A percentile compares a stretch with the other conserved stretches of the same genome.
phyloP scores from a whole-genome alignment of 2,113 vertebrate species.

The Oreochromis tanganicae region DNA sequence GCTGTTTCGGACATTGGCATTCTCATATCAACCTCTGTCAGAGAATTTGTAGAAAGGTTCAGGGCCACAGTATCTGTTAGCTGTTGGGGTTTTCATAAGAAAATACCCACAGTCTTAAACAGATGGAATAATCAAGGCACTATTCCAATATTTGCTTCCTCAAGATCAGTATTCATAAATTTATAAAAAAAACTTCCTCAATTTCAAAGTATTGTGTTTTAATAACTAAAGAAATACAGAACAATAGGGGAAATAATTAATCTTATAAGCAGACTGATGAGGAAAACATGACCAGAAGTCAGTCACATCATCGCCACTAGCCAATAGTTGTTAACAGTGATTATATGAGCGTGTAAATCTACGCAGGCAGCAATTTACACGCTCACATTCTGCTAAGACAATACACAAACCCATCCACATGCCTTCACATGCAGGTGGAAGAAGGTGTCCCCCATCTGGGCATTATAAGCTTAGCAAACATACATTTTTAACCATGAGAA shows the following conservation, averaged over 20 bases:
- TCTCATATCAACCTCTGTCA: neutral
- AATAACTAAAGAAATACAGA: neutral
- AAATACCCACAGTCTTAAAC: neutral
- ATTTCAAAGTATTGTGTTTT: neutral
- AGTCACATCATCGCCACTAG: neutral
- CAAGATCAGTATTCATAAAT: neutral
- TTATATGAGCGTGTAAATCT: neutral
- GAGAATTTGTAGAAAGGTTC: neutral
- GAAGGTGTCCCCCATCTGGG: neutral
- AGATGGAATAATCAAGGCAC: neutral
- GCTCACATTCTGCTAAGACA: neutral
- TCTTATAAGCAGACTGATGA: neutral
- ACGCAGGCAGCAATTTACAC: neutral
- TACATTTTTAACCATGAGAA: neutral
- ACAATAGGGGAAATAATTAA: neutral
- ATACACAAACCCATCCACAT: neutral
- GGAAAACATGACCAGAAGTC: neutral
- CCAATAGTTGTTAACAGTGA: neutral
- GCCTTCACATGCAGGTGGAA: neutral
- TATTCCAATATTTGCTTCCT: neutral
- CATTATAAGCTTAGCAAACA: neutral
- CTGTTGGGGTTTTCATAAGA: neutral
- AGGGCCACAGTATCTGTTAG: neutral
- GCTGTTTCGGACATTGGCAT: neutral
- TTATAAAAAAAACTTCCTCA: neutral